Base-by-base conservation (phyloP, 2,888 invertebrate genomes). In the Malthinus flaveolus region DNA sequence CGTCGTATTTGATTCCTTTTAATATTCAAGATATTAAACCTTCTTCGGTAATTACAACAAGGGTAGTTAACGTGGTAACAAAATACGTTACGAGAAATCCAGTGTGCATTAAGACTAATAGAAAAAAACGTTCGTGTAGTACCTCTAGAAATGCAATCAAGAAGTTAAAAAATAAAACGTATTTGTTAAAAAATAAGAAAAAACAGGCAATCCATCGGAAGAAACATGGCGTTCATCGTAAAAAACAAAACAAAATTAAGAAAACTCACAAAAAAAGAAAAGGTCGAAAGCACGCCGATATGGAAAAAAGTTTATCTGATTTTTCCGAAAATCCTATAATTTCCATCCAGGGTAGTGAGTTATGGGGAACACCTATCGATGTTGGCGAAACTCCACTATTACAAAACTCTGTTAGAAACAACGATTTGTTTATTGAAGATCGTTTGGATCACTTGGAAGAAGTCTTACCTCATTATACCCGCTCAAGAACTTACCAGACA, bases 351-450 rank as follows among this genome's bases (percentile, higher is more conserved):
- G 63, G 69, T 11, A 74, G 74, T 60, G 74, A 74, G 65, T 49
- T 57, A 11, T 42, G 61, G 0, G 62, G 63, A 11, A 56, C 54
- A 9, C 62, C 68, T 34, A 49, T 33, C 52, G 15, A 42, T 8
- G 39, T 56, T 46, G 8, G 9, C 46, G 32, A 65, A 61, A 77
- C 76, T 1, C 76, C 76, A 2, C 31, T 39, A 8, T 66, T 76
- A 23, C 51, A 65, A 1, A 46, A 62, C 11, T 56, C 67, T 33
- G 50, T 68, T 45, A 56, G 15, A 42, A 50, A 74, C 10, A 64
- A 71, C 33, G 75, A 77, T 15, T 49, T 78, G 64, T 65, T 78
- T 39, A 78, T 78, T 42, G 78, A 78, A 63, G 78, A 78, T 62
- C 66, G 77, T 46, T 62, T 78, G 46, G 75, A 78, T 62, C 75